Percentiles rank a stretch among this genome's conserved stretches.
These are phyloP conservation scores for Rotaria sp. DNA, from an alignment of 2,888 invertebrate genomes.

Conservation along the genomic window DNA sequence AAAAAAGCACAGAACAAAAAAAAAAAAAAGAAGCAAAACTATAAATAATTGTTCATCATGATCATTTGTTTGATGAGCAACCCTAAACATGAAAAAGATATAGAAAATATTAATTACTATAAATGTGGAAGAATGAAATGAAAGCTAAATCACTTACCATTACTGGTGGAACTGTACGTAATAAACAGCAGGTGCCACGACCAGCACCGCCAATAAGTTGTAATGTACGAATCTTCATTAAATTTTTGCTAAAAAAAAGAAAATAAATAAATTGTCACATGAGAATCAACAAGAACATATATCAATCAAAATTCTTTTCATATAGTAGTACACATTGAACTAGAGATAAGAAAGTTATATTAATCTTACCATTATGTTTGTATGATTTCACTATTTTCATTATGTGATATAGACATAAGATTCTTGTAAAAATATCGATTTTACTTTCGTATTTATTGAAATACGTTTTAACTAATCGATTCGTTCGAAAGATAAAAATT, in stretches of 20 bases:
- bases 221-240: background rate
- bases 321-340: too few species aligned
- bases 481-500: too few species aligned
- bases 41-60: background rate
- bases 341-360: too few species aligned
- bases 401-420: too few species aligned
- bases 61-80: background rate
- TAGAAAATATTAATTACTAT: background rate
- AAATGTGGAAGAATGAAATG: background rate
- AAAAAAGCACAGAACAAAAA: background rate
- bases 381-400: too few species aligned
- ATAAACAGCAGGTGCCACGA: background rate
- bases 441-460: too few species aligned
- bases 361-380: too few species aligned
- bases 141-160: background rate
- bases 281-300: too few species aligned
- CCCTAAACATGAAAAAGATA: background rate
- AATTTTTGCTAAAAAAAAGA: background rate
- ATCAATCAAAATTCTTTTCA: too few species aligned
- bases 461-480: too few species aligned
- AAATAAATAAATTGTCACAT: too few species aligned
- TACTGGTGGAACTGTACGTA: background rate
- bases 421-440: too few species aligned
- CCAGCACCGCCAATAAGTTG: background rate
- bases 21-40: background rate